phyloP scores from a whole-genome alignment of 2,113 vertebrate genomes.

The Edolisoma coerulescens region DNA sequence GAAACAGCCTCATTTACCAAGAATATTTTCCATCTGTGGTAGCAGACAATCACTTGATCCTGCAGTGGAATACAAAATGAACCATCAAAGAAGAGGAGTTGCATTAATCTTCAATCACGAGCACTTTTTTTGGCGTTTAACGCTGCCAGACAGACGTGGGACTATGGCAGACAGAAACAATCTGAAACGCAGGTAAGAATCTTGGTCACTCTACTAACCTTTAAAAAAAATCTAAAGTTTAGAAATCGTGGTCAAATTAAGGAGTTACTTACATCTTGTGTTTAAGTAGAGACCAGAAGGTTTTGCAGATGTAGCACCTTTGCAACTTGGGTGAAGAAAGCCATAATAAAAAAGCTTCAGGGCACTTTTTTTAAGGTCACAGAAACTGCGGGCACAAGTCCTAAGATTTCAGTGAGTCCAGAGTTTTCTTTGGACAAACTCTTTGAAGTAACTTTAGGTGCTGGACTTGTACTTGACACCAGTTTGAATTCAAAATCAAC shows the following conservation, averaged over 20 bases:
- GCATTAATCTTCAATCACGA: constrained; percentile 96
- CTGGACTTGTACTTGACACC: neutral
- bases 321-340: neutral
- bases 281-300: neutral
- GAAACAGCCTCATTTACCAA: neutral
- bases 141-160: constrained; percentile 71
- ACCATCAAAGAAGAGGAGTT: constrained; percentile 79
- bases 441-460: neutral
- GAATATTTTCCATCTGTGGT: neutral
- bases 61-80: constrained; percentile 85
- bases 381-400: neutral
- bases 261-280: neutral
- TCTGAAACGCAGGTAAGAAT: constrained; percentile 77
- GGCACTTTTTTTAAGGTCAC: neutral
- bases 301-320: neutral
- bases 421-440: neutral
- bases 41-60: constrained; percentile 73
- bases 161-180: constrained; percentile 81
- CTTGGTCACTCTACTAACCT: neutral
- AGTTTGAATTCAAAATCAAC: neutral
- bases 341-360: neutral
- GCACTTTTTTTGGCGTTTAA: constrained; percentile 82
- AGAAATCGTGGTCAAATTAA: neutral
- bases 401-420: neutral
- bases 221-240: neutral